These are phyloP conservation scores for Rhinolophus sinicus DNA, from an alignment of 2,113 vertebrate species.

Conservation along the genomic window DNA sequence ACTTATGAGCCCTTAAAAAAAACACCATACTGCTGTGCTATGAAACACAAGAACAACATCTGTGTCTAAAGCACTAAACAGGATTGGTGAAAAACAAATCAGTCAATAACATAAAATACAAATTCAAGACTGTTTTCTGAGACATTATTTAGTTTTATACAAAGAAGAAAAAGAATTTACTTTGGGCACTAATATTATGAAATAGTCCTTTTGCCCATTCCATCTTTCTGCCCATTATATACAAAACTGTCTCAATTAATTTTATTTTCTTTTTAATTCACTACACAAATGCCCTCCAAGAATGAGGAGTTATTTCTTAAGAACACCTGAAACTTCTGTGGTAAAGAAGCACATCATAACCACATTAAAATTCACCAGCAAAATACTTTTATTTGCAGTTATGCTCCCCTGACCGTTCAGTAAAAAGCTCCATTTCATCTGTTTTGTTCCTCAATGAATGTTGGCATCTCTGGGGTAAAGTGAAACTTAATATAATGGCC, in stretches of 20 bases:
- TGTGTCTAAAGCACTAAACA: neutral
- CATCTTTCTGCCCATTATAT: neutral
- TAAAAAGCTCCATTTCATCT: neutral
- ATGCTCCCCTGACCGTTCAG: neutral
- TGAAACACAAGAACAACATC: neutral
- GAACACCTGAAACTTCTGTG: neutral
- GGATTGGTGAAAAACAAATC: neutral
- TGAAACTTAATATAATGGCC: neutral
- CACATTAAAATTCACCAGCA: constrained; percentile 2
- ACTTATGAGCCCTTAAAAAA: neutral
- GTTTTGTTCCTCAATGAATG: neutral
- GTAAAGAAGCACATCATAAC: constrained; percentile 27
- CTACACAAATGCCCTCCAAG: neutral
- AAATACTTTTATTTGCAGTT: neutral
- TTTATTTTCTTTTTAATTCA: constrained; percentile 41
- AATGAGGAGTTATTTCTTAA: constrained; percentile 2
- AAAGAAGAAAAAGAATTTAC: constrained; percentile 10
- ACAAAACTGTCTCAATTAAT: neutral
- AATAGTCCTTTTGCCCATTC: neutral
- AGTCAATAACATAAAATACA: neutral
- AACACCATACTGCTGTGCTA: neutral
- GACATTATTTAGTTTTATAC: neutral
- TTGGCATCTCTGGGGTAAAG: neutral
- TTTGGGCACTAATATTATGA: neutral
- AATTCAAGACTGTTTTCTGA: constrained; percentile 34